Conservation (phyloP, 2,888 invertebrate species). For the Neelides folsomi region DNA sequence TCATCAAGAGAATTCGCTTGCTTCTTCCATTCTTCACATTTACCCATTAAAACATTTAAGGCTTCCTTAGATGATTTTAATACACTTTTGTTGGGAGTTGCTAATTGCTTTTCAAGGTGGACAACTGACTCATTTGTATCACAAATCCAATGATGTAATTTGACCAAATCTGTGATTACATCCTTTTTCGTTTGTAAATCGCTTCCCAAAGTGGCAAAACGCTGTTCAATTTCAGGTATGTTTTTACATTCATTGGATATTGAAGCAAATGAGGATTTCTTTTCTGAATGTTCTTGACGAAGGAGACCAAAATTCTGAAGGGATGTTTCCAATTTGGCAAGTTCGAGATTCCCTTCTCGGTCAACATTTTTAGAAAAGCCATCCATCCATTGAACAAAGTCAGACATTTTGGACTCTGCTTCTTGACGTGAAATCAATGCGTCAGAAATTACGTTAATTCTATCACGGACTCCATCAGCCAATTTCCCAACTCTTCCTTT, state of each 20-base stretch:
- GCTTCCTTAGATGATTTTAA: neutral
- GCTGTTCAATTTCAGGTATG: constrained; percentile 46
- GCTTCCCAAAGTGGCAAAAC: constrained; percentile 51
- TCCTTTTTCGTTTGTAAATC: constrained; percentile 59
- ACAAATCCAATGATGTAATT: constrained; percentile 65
- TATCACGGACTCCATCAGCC: constrained; percentile 59
- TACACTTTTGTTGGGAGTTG: neutral
- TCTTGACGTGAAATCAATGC: constrained; percentile 49
- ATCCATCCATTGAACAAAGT: constrained; percentile 68
- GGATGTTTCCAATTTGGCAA: constrained; percentile 65
- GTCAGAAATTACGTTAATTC: constrained; percentile 68
- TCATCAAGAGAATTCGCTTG: constrained; percentile 17
- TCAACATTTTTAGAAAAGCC: constrained; percentile 56
- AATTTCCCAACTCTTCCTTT: constrained; percentile 60
- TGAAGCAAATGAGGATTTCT: constrained; percentile 47
- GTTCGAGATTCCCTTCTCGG: constrained; percentile 64
- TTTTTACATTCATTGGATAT: constrained; percentile 62
- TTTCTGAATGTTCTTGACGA: constrained; percentile 59
- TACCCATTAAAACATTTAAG: constrained; percentile 15
- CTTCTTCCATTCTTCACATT: constrained; percentile 23
- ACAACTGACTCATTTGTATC: constrained; percentile 65
- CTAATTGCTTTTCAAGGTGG: constrained; percentile 64
- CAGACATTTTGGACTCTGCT: constrained; percentile 61
- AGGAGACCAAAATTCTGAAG: constrained; percentile 65
- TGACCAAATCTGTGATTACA: constrained; percentile 67